Base-by-base conservation (phyloP, 2,113 vertebrate genomes). In the Noturus placidus region DNA sequence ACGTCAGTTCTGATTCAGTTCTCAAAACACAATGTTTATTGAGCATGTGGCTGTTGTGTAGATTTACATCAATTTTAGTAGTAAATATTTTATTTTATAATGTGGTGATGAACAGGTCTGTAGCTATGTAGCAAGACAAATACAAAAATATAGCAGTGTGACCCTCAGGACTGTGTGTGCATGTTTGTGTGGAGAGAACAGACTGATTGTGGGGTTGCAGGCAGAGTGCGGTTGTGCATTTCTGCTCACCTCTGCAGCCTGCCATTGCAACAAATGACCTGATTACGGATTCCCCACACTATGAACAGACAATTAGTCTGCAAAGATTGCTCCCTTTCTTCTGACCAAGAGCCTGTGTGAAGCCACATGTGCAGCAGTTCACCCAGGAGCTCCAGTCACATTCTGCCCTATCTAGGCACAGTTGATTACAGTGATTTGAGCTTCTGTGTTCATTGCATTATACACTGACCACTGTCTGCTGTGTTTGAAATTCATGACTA, bases 211-310 rank as follows among this genome's bases (percentile, higher is more conserved):
- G 89, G 87, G 88, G 90, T 91, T 86, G 87, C 86, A 57, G 90
- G 81, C 89, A 88, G 90, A 92, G 92, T 91, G 91, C 92, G 93
- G 93, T 83, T 88, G 87, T 88, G 87, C 87, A 83, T 88, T 83
- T 88, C 27, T 69, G 82, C 82, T 88, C 87, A 88, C 82, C 93
- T 88, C 90, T 92, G 92, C 94, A 94, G 93, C 90, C 94, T 93
- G 93, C 94, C 93, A 94, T 95, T 95, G 94, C 92, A 91, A 93
- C 92, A 95, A 95, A 95, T 95, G 93, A 95, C 94, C 94, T 95
- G 94, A 95, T 95, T 95, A 94, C 92, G 89, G 93, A 91, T 88
- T 90, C 89, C 79, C 82, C 81, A 84, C 38, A 52, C 82, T 90
- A 86, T 85, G 86, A 91, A 85, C 87, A 86, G 85, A 85, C 90